Conservation (phyloP, 1,140 invertebrate genomes). For the Brachionus paranguensis region DNA sequence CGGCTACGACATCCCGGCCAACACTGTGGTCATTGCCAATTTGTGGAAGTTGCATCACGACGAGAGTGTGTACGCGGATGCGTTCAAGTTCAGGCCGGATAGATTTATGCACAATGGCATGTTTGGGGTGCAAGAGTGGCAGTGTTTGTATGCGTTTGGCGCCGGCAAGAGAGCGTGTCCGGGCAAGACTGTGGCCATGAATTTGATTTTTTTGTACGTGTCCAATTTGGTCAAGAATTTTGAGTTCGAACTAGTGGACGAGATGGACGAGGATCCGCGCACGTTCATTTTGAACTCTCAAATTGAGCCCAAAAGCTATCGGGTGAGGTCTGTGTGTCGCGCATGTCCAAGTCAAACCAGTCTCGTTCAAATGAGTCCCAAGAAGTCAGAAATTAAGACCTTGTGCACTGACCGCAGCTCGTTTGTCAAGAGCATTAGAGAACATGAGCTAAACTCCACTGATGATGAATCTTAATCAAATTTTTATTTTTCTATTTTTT, state of each 20-base stretch:
- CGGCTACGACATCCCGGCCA: not conserved
- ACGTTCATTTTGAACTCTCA: not conserved
- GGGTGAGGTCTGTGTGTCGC: not conserved
- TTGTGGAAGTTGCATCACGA: constrained; percentile 36
- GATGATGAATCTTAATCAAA: not conserved
- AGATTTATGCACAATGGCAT: not conserved
- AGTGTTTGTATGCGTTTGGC: not conserved
- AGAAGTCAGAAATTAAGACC: not conserved
- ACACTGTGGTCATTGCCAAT: constrained; percentile 27
- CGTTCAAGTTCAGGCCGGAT: not conserved
- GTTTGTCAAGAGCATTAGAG: not conserved
- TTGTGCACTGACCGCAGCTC: not conserved
- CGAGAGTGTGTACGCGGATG: not conserved
- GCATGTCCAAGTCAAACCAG: not conserved
- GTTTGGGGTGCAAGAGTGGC: not conserved
- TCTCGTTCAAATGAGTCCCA: not conserved
- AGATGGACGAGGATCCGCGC: not conserved
- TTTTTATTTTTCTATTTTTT: not conserved
- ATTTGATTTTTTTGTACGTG: not conserved
- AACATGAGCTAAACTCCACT: not conserved
- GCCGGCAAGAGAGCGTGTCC: not conserved
- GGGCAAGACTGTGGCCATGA: not conserved
- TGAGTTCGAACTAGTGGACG: not conserved
- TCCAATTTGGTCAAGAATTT: constrained; percentile 3
- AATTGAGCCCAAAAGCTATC: not conserved